Base-by-base conservation (phyloP, 2,888 invertebrate genomes). In the Exocentrus adspersus region DNA sequence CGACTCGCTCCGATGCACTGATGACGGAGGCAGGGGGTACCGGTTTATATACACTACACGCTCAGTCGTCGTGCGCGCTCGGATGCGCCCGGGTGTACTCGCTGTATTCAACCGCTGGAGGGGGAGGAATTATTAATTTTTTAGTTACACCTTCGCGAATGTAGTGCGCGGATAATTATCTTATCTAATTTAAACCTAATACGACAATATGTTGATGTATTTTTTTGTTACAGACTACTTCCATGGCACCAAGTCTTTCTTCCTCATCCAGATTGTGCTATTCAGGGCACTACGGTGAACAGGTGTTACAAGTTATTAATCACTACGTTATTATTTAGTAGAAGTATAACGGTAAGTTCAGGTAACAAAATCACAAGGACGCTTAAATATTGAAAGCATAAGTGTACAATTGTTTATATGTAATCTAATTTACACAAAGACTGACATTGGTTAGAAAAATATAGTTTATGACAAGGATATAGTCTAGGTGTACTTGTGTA, bases 391-490 rank as follows among this genome's bases (percentile, higher is more conserved):
- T 68, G 74, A 64, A 78, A 74, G 74, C 75, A 80, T 78, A 72
- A 72, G 73, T 79, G 79, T 81, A 79, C 76, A 80, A 78, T 77
- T 76, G 76, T 78, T 76, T 75, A 78, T 77, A 76, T 77, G 70
- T 76, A 78, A 79, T 76, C 74, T 78, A 74, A 76, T 79, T 80
- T 79, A 77, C 77, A 79, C 75, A 74, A 81, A 81, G 81, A 81
- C 81, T 81, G 81, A 81, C 75, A 77, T 73, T 75, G 75, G 62
- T 62, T 72, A 70, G 69, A 28, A 28, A 37, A 48, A 63, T 64
- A 62, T 51, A 57, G 54, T 54, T 41, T 56, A 56, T 54, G 41
- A 56, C 56, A 50, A 48, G 54, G 50, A 37, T 62, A n/a, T n/a
- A 54, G 30, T 21, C 28, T 54, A 54, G 54, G 24, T 54, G 42